Evolutionary conservation across 2,888 invertebrate species (phyloP).

Genomic region (Petrolisthes manimaculis): DNA sequence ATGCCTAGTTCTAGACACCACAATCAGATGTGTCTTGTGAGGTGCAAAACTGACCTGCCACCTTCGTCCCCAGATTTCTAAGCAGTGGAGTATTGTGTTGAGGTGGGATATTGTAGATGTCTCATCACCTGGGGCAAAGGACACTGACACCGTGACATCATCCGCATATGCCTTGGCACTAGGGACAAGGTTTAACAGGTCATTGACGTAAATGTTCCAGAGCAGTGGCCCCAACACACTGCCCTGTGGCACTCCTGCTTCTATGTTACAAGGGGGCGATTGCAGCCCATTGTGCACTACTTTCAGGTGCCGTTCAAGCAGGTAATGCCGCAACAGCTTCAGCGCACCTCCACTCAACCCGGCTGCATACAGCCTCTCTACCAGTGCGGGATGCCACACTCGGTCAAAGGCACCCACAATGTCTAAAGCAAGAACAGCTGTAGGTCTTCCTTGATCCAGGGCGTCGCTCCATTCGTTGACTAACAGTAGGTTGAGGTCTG

Average conservation of each 20-base stretch:
- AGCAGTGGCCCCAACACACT: too few species aligned
- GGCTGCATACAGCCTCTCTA: not conserved
- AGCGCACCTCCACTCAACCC: not conserved
- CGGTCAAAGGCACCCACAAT: slow-evolving; percentile 6
- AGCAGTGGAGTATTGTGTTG: not conserved
- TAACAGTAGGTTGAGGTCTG: not conserved
- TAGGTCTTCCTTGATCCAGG: not conserved
- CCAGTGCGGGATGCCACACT: not conserved
- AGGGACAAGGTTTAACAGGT: slow-evolving; percentile 9
- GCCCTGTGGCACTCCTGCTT: slow-evolving; percentile 6
- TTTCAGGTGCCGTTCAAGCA: not conserved
- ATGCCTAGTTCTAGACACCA: not conserved
- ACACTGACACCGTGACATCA: not conserved
- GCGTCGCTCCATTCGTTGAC: not conserved
- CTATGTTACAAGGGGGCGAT: not conserved
- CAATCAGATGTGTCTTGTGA: not conserved
- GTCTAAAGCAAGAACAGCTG: not conserved
- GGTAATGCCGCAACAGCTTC: slow-evolving; percentile 10
- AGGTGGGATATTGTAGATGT: too few species aligned
- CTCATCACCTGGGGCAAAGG: not conserved
- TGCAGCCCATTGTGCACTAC: not conserved
- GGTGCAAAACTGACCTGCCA: not conserved
- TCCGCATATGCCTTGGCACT: not conserved
- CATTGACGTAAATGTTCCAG: slow-evolving; percentile 5
- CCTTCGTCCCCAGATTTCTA: not conserved